Evolutionary conservation across 2,888 invertebrate genomes (phyloP), one percentile per base, ranked within the genome.

Genomic region (Sarcophaga subvicina): DNA sequence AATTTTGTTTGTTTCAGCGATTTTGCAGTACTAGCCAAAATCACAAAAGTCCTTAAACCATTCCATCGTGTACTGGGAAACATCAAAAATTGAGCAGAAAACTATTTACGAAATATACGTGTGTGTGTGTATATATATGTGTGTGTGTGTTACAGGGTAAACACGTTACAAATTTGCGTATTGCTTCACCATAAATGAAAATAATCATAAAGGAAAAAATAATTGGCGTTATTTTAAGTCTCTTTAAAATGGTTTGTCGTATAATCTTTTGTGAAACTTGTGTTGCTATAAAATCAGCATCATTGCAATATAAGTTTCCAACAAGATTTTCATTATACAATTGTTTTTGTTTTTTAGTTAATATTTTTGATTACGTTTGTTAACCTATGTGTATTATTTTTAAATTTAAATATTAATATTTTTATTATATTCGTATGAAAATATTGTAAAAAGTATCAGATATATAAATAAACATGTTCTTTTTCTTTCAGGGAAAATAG

Each of bases 401-500:
- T 66, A 83, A 77, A 77, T 75, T 71, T 81, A 64, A 76, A 80
- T 81, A 79, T 20, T 37, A 62, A 59, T 79, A 81, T 76, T 84
- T 80, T 86, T 88, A 89, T 83, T 66, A 77, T 75, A 79, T 78
- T 66, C 86, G 83, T 87, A 89, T 88, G 88, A 82, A 88, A 89
- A 86, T 87, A 78, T 14, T 88, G 86, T 89, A 86, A 88, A 89
- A 90, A 90, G 89, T 90, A 90, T 89, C 90, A 89, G 88, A 90
- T 82, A 81, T 85, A 72, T 77, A 78, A 89, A 88, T 88, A 89
- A 89, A 89, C 47, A 59, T 89, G 89, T 90, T 89, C 88, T 89
- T 89, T 90, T 89, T 90, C 90, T 88, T 83, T 88, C 82, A 88
- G 83, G 88, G 83, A 88, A 88, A 75, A 87, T 54, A 54, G 14